Evolutionary conservation across 1,140 invertebrate genomes (phyloP).

Genomic region (Prorops nasuta): DNA sequence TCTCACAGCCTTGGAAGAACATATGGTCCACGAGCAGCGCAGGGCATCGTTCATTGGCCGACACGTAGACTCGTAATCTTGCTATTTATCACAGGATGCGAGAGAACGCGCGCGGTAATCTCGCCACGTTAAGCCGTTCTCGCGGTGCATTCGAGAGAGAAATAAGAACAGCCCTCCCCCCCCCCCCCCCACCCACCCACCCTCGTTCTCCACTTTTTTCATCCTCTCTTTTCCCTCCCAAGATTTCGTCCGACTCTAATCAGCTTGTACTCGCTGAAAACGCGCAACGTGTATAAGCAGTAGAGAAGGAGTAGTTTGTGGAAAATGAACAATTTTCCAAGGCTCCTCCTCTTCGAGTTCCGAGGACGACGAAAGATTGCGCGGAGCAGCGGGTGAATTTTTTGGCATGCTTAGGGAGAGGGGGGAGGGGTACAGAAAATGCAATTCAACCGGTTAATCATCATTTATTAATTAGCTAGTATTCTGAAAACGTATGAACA

Average conservation of each 20-base stretch:
- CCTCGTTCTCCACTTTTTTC: conserved; percentile 9
- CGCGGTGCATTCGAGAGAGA: conserved; percentile 14
- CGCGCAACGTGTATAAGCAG: too few species aligned
- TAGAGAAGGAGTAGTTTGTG: too few species aligned
- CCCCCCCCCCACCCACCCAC: too few species aligned
- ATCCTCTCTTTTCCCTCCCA: conserved; percentile 5
- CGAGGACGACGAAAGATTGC: background rate
- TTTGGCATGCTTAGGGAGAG: too few species aligned
- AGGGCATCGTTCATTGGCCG: conserved; percentile 36
- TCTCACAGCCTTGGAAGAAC: conserved; percentile 44
- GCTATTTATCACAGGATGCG: conserved; percentile 51
- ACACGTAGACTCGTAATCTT: conserved; percentile 43
- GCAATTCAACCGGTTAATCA: conserved; percentile 31
- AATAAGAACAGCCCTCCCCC: background rate
- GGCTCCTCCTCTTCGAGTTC: too few species aligned
- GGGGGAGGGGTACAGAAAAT: too few species aligned
- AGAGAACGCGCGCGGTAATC: conserved; percentile 22
- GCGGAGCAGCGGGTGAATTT: background rate
- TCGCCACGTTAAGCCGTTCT: conserved; percentile 29
- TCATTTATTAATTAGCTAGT: conserved; percentile 52
- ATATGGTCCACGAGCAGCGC: conserved; percentile 43
- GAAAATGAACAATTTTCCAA: too few species aligned
- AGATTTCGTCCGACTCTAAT: too few species aligned
- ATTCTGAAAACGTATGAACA: conserved; percentile 55
- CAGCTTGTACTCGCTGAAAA: too few species aligned